Evolutionary conservation across 2,113 vertebrate species (phyloP).

Genomic region (Megaceryle torquata): DNA sequence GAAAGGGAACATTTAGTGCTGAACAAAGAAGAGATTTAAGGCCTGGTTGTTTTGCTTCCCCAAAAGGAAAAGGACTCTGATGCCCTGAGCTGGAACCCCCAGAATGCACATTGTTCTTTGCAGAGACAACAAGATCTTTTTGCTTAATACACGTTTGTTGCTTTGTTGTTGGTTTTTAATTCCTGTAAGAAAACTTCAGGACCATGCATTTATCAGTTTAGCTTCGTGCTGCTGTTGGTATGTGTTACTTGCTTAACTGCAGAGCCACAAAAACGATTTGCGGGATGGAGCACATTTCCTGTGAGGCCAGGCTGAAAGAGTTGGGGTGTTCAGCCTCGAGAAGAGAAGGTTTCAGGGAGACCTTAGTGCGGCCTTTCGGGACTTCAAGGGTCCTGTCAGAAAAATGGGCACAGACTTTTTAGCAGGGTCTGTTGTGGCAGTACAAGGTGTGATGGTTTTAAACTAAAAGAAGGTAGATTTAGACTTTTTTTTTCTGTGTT

Average conservation of each 20-base stretch:
- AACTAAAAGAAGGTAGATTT: no score
- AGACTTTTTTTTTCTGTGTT: no score
- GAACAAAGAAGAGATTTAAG: background rate
- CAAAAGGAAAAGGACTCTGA: background rate
- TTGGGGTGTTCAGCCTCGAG: no score
- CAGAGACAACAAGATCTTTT: background rate
- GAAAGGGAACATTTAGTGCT: background rate
- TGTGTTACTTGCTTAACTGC: background rate
- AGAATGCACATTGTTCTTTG: background rate
- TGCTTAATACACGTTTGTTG: accelerated
- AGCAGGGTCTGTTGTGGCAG: no score
- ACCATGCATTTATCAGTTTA: background rate
- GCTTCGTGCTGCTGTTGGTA: background rate
- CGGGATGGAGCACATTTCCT: no score
- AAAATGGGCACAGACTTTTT: no score
- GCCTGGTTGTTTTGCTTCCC: background rate
- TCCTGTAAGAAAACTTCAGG: background rate
- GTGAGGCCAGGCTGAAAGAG: no score
- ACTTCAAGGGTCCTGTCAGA: no score
- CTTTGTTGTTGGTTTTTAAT: background rate
- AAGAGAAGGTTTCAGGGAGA: no score
- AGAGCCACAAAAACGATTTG: no score
- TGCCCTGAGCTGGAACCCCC: background rate
- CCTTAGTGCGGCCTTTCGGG: no score
- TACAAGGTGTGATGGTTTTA: no score